These are phyloP conservation scores for Zele albiditarsus DNA, from an alignment of 2,888 invertebrate species.

Conservation along the genomic window DNA sequence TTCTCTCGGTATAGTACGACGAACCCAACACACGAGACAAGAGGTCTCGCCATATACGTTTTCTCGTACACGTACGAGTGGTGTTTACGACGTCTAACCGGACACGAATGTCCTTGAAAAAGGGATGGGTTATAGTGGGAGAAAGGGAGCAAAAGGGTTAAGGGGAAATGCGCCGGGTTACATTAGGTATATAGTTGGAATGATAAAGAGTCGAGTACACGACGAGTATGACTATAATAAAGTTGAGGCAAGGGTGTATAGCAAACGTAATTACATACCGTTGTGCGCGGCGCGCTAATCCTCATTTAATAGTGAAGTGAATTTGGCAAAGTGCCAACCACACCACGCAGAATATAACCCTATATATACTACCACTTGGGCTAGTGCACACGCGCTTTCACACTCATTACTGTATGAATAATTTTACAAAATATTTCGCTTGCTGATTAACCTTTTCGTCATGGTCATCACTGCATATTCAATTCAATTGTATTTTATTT, in stretches of 20 bases:
- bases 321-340: conserved; percentile 61
- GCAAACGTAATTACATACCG: conserved; percentile 55
- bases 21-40: neutral
- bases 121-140: conserved; percentile 15
- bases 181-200: conserved; percentile 34
- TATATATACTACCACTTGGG: neutral
- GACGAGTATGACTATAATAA: conserved; percentile 53
- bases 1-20: neutral
- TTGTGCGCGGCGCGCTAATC: conserved; percentile 55
- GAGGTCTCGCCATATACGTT: neutral
- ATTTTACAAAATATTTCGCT: conserved; percentile 6
- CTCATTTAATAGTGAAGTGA: conserved; percentile 57
- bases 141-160: neutral
- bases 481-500: no score
- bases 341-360: conserved; percentile 11
- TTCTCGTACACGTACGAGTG: conserved; percentile 44
- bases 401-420: neutral
- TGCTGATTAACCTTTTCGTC: neutral
- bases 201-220: conserved; percentile 54
- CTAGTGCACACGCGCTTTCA: conserved; percentile 8
- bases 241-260: conserved; percentile 46
- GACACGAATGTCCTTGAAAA: conserved; percentile 52
- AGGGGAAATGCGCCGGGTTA: conserved; percentile 2
- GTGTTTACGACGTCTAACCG: conserved; percentile 62
- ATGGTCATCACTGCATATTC: no score